A percentile compares a stretch with the other conserved stretches of the same genome.
phyloP scores from a whole-genome alignment of 2,888 invertebrate species.

The Cyclophora albipunctata region DNA sequence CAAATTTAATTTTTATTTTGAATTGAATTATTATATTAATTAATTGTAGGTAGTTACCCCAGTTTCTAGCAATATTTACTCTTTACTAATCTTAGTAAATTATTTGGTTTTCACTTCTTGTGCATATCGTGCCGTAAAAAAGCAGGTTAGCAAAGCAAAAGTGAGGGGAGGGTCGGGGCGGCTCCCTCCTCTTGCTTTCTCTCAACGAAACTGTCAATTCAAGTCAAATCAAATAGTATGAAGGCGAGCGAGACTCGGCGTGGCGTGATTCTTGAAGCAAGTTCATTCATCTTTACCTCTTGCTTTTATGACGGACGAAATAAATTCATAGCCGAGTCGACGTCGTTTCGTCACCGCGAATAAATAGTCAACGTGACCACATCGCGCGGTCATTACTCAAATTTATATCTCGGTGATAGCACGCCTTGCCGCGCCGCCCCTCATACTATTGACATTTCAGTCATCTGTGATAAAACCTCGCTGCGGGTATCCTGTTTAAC shows the following conservation, averaged over 20 bases:
- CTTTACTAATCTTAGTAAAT: no score
- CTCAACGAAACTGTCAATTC: no score
- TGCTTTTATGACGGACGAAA: slow-evolving; percentile 39
- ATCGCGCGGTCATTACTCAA: slow-evolving; percentile 50
- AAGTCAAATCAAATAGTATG: slow-evolving; percentile 15
- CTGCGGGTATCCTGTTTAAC: slow-evolving; percentile 46
- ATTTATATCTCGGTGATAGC: slow-evolving; percentile 42
- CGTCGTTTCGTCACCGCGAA: slow-evolving; percentile 53
- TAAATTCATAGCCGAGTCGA: slow-evolving; percentile 40
- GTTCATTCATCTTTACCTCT: slow-evolving; percentile 51
- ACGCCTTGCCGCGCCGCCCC: slow-evolving; percentile 44
- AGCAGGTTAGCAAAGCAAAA: no score
- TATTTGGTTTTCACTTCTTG: no score
- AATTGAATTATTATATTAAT: no score
- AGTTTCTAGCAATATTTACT: no score
- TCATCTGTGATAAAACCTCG: slow-evolving; percentile 67
- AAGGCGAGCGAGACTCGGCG: slow-evolving; percentile 36
- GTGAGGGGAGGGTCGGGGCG: no score
- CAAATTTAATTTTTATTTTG: no score
- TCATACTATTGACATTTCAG: slow-evolving; percentile 50
- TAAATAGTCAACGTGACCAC: slow-evolving; percentile 55
- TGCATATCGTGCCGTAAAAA: no score
- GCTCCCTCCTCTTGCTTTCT: no score
- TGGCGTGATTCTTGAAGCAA: slow-evolving; percentile 31
- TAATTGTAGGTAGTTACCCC: no score